Evolutionary conservation across 23 tunicate genomes (phyloP).

Genomic region (Oikopleura vanhoeffeni): DNA sequence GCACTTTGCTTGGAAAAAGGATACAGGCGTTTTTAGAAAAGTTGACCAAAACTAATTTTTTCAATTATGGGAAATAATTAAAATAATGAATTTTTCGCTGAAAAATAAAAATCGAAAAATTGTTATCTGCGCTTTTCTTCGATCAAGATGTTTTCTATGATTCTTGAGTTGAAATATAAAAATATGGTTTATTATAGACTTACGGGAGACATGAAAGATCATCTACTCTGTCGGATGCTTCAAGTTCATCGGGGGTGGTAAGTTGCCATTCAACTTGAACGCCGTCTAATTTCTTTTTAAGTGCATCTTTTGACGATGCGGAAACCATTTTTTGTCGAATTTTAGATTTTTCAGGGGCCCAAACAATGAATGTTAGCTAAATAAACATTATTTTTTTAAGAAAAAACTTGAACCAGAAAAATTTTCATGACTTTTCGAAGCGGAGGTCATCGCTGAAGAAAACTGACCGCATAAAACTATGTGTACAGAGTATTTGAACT

Average conservation of each 20-base stretch:
- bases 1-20: too few relatives aligned
- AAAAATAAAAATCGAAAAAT: neutral
- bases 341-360: neutral
- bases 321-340: neutral
- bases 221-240: neutral
- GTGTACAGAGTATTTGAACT: too few relatives aligned
- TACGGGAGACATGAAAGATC: neutral
- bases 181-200: neutral
- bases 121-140: neutral
- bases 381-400: too few relatives aligned
- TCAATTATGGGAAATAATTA: too few relatives aligned
- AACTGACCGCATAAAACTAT: too few relatives aligned
- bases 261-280: constrained; percentile 7
- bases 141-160: neutral
- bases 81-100: too few relatives aligned
- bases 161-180: too few relatives aligned
- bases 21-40: too few relatives aligned
- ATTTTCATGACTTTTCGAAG: too few relatives aligned
- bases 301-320: constrained; percentile 7
- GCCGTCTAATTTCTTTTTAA: neutral
- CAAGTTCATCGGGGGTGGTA: neutral
- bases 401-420: too few relatives aligned
- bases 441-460: too few relatives aligned
- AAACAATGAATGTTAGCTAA: constrained; percentile 1
- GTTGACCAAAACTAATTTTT: too few relatives aligned